Evolutionary conservation across 2,113 vertebrate species (phyloP).

Genomic region (Emydocephalus ijimae): DNA sequence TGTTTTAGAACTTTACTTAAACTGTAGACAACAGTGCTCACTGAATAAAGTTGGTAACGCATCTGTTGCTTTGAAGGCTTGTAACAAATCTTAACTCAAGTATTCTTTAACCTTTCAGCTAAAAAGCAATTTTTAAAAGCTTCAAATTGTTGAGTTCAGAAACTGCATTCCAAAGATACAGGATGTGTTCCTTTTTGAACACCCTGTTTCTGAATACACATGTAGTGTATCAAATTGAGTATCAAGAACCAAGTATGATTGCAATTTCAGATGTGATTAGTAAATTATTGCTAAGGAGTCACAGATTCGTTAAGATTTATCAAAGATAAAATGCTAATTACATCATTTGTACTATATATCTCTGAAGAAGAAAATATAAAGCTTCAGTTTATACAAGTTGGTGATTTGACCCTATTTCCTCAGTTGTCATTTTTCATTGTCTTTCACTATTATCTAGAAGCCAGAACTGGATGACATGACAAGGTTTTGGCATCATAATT

Average conservation of each 20-base stretch:
- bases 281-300: neutral
- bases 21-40: neutral
- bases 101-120: neutral
- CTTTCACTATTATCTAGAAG: slow-evolving; percentile 53
- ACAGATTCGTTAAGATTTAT: neutral
- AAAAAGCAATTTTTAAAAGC: neutral
- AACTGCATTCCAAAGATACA: neutral
- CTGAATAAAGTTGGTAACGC: neutral
- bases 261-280: neutral
- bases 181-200: neutral
- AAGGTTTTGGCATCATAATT: slow-evolving; percentile 77
- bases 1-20: neutral
- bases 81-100: neutral
- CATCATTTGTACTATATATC: neutral
- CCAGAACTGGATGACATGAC: slow-evolving; percentile 54
- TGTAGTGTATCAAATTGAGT: neutral
- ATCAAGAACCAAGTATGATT: neutral
- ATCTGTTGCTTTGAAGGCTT: neutral
- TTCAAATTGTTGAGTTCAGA: neutral
- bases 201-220: neutral
- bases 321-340: neutral
- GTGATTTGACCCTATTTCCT: slow-evolving; percentile 41
- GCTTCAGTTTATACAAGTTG: neutral
- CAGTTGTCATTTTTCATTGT: slow-evolving; percentile 58
- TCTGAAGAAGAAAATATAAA: neutral